Conservation (phyloP, 1,140 invertebrate species). For the Zaprionus gabonicus region DNA sequence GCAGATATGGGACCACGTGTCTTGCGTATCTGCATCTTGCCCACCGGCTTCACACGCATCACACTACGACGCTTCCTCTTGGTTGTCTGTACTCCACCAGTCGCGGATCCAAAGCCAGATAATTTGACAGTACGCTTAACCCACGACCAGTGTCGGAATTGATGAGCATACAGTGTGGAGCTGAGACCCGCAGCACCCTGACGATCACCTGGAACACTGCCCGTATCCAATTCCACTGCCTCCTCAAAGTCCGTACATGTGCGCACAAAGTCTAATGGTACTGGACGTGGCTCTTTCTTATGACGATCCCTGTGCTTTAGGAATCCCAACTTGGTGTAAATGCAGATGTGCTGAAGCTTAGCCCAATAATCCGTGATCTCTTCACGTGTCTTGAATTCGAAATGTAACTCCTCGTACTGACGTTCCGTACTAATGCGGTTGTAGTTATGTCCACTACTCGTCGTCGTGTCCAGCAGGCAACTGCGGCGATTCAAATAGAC, state of each 20-base stretch:
- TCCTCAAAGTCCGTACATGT: conserved; percentile 58
- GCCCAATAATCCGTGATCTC: conserved; percentile 91
- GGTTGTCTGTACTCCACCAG: conserved; percentile 11
- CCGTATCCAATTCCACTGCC: conserved; percentile 74
- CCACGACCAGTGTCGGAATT: conserved; percentile 89
- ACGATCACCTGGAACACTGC: conserved; percentile 89
- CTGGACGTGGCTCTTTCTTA: conserved; percentile 14
- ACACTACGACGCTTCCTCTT: conserved; percentile 32
- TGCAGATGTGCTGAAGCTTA: conserved; percentile 88
- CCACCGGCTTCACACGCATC: conserved; percentile 50
- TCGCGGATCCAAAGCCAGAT: background rate
- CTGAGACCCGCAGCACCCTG: conserved; percentile 90
- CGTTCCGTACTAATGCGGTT: conserved; percentile 86
- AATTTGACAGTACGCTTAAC: conserved; percentile 57
- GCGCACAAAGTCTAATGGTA: conserved; percentile 47
- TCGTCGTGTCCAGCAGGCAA: conserved; percentile 89
- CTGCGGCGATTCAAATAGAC: conserved; percentile 89
- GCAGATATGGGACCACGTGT: background rate
- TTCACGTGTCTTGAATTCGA: conserved; percentile 86
- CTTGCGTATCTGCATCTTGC: conserved; percentile 30
- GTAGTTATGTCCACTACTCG: conserved; percentile 86
- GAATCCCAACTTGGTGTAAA: conserved; percentile 88
- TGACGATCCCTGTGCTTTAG: conserved; percentile 38
- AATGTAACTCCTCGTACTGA: conserved; percentile 86
- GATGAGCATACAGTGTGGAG: conserved; percentile 88